Evolutionary conservation across 2,113 vertebrate genomes (phyloP), one percentile per base, ranked within the genome.

Genomic region (Clupea harengus): DNA sequence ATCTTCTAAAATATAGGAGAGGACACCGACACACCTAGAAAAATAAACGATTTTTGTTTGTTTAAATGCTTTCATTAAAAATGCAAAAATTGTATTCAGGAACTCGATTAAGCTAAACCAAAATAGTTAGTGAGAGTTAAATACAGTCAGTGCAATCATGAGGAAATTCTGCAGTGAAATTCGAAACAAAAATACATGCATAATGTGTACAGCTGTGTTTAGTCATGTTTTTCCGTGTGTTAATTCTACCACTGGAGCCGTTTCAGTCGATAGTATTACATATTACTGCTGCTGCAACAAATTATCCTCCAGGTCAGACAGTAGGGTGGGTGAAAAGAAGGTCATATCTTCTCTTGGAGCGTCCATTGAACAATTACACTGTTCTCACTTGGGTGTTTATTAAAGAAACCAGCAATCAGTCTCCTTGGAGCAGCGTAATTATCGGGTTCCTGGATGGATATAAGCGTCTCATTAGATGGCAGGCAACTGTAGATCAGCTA

Each of bases 401-500:
- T 82, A 50, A 82, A 87, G 86, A 86, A 47, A n/a, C 67, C 28
- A 39, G 28, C 28, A 11, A 15, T 2, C 4, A 13, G 28, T 10
- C 28, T 39, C 28, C 28, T 2, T 39, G 11, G 67, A 5, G 28
- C 10, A 17, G 83, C 86, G 86, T 88, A 90, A 87, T 92, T 92
- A 88, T 91, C 90, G 88, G 84, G 86, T 89, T 88, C 87, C 85
- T 88, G 88, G 90, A 90, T 83, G 88, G 83, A 89, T 88, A 91
- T 87, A 91, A 90, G 85, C 86, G 86, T 87, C 87, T 90, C 72
- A 84, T 92, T 91, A 93, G 92, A 91, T 87, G 82, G 22, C 32
- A 81, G 89, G 85, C 84, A 83, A 80, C 88, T 82, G 78, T 88
- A 75, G 28, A 82, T 82, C 82, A 17, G 85, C 80, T 86, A 87